These are phyloP conservation scores for Xanthorhoe designata DNA, from an alignment of 2,888 invertebrate species.

Conservation along the genomic window DNA sequence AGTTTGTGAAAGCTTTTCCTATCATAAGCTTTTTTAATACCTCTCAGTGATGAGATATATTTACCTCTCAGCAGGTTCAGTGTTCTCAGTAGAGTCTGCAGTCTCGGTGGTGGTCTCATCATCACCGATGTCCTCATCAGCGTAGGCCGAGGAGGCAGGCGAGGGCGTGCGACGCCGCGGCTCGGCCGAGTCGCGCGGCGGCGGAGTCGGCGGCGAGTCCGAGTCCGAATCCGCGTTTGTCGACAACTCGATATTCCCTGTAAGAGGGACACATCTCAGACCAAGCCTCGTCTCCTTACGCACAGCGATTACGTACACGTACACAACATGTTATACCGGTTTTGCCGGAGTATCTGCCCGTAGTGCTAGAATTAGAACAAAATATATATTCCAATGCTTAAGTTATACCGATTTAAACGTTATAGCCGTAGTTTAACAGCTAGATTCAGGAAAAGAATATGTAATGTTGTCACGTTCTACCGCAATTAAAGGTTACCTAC, in stretches of 20 bases:
- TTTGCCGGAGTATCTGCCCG: no score
- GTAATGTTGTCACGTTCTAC: no score
- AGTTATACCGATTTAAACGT: no score
- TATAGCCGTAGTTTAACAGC: no score
- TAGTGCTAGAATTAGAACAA: no score
- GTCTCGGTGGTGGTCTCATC: constrained; percentile 51
- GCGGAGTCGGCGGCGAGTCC: constrained; percentile 58
- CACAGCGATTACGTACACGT: not conserved
- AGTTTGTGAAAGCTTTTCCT: no score
- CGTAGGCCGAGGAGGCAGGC: constrained; percentile 53
- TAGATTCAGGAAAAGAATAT: no score
- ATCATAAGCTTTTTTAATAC: no score
- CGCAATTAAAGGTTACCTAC: no score
- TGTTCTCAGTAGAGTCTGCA: constrained; percentile 6
- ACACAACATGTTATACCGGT: no score
- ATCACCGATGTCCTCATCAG: constrained; percentile 66
- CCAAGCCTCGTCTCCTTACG: not conserved
- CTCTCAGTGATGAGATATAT: no score
- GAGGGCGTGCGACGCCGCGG: constrained; percentile 51
- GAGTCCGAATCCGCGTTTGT: constrained; percentile 55
- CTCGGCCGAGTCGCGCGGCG: constrained; percentile 51
- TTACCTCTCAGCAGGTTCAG: constrained; percentile 13
- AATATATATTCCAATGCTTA: no score
- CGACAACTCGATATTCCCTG: constrained; percentile 61
- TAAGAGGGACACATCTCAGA: constrained; percentile 1